Base-by-base conservation (phyloP, 2,797 vertebrate species). In the Oreonectes daqikongensis region DNA sequence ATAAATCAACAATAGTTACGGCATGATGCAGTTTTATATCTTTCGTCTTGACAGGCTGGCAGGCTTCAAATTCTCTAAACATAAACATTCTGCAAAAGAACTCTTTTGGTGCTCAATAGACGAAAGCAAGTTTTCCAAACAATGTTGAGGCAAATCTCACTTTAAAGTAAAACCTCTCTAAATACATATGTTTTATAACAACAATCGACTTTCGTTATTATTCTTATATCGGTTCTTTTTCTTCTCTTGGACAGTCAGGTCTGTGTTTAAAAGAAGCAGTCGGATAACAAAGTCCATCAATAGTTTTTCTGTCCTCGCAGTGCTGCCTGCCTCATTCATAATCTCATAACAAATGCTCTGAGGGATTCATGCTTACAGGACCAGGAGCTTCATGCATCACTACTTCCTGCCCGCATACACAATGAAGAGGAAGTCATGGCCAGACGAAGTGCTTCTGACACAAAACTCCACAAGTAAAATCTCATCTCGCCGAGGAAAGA, bases 301-400 rank as follows among this genome's bases (percentile, higher is more conserved):
- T 79, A 84, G 71, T 77, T 48, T 53, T 35, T 44, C 72, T 81
- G 81, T 81, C 81, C 81, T 82, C 79, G 76, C 71, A 65, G 42
- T 57, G 57, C 65, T 68, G 72, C 60, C 69, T 52, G 69, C 75
- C 79, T 81, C 76, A 64, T 82, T 76, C 79, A 77, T 81, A 81
- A 81, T 76, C 83, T 80, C 30, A 44, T 40, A 74, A 63, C 64
- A 77, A 72, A 74, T 79, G 65, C 77, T 78, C 73, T 50, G 40
- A 61, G 77, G 68, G 81, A 77, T 48, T 78, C 72, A 75, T 81
- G 69, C 61, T 68, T 71, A 60, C 40, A 40, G 24, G 70, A 59
- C 65, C 77, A n/a, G 26, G 42, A 68, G 66, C 40, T 77, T 79
- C 53, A 81, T 79, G 81, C 83, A 84, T 82, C 77, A 84, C 30